Percentiles rank a stretch among this genome's conserved stretches.
These are phyloP conservation scores for Chamaea fasciata DNA, from an alignment of 2,113 vertebrate species.

Conservation along the genomic window DNA sequence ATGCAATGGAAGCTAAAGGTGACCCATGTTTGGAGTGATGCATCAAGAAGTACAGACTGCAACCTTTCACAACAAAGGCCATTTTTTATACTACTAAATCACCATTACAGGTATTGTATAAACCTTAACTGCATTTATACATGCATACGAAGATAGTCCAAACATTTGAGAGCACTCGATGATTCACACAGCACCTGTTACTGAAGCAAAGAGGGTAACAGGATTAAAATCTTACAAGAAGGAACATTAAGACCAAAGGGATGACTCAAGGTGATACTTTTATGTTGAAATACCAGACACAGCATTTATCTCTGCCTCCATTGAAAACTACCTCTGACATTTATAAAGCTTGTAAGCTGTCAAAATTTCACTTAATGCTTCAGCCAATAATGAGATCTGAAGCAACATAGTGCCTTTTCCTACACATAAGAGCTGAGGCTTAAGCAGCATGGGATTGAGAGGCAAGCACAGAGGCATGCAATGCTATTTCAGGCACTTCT, in stretches of 20 bases:
- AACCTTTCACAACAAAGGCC: not conserved
- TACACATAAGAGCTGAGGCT: not conserved
- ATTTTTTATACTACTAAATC: not conserved
- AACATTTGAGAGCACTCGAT: not conserved
- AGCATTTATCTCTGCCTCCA: not conserved
- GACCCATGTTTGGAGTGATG: not conserved
- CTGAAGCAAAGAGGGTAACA: not conserved
- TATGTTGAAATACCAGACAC: not conserved
- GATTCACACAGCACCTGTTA: not conserved
- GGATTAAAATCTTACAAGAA: not conserved
- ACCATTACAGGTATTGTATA: not conserved
- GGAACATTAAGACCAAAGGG: not conserved
- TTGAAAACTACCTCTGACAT: not conserved
- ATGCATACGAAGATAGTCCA: not conserved
- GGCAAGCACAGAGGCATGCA: not conserved
- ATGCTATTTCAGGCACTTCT: not conserved
- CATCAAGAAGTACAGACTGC: not conserved
- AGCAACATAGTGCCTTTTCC: not conserved
- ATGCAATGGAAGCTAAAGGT: rapidly evolving
- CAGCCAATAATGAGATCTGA: not conserved
- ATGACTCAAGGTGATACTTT: not conserved
- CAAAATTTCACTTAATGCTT: not conserved
- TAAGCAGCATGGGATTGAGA: not conserved
- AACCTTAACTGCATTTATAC: not conserved
- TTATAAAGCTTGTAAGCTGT: not conserved